phyloP scores from a whole-genome alignment of 2,113 vertebrate species.

The Heterocephalus glaber region DNA sequence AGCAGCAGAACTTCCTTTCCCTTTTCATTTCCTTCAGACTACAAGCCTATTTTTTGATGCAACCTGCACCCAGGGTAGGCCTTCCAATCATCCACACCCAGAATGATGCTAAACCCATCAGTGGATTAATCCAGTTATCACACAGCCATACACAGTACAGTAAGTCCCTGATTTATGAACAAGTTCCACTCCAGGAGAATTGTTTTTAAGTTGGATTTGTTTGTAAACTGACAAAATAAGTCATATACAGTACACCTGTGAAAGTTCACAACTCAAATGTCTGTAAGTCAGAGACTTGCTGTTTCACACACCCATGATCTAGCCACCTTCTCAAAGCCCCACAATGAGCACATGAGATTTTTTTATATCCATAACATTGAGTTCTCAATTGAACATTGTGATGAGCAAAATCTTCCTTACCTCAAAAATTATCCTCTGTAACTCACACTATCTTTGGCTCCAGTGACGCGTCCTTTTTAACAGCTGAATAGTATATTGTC shows the following conservation, averaged over 20 bases:
- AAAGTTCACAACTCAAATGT: neutral
- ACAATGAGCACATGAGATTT: neutral
- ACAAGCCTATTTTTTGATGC: neutral
- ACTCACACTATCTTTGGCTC: neutral
- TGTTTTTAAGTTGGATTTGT: neutral
- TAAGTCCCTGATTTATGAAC: neutral
- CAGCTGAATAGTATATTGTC: neutral
- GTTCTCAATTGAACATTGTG: neutral
- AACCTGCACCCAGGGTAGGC: neutral
- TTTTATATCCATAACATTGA: neutral
- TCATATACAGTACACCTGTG: neutral
- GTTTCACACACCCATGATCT: neutral
- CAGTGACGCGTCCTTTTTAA: neutral
- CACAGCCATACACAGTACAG: neutral
- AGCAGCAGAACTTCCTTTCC: neutral
- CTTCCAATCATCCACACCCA: neutral
- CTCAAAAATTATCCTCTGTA: neutral
- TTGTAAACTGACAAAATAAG: neutral
- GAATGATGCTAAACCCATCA: neutral
- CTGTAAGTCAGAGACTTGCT: neutral
- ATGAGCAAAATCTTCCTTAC: neutral
- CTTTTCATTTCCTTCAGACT: neutral
- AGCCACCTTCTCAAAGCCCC: neutral
- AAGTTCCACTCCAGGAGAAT: neutral
- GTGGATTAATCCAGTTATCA: neutral